Evolutionary conservation across 37 sponge, comb jelly and placozoan species (phyloP).

Genomic region (Sycon ciliatum): DNA sequence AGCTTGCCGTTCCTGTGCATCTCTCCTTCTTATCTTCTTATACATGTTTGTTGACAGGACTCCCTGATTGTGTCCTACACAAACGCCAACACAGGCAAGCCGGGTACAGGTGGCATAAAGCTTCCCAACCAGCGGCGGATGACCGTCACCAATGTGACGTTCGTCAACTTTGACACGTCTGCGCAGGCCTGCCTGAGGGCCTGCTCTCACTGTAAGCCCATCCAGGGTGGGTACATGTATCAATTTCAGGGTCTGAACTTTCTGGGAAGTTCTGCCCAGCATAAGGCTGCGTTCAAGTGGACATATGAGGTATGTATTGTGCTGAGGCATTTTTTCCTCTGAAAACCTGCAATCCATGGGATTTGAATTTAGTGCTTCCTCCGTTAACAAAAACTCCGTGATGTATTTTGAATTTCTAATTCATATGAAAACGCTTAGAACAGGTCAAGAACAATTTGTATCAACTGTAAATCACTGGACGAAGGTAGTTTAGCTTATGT

Average conservation of each 20-base stretch:
- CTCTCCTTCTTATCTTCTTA: background rate
- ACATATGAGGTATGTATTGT: slow-evolving; percentile 61
- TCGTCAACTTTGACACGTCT: slow-evolving; percentile 60
- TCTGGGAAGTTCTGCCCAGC: slow-evolving; percentile 32
- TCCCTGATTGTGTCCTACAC: slow-evolving; percentile 62
- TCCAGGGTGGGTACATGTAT: slow-evolving; percentile 77
- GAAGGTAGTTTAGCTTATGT: too few species aligned
- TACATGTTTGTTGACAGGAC: slow-evolving; percentile 18
- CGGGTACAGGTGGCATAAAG: slow-evolving; percentile 65
- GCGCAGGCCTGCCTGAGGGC: slow-evolving; percentile 51
- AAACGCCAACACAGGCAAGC: slow-evolving; percentile 30
- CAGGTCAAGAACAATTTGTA: too few species aligned
- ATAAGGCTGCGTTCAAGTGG: slow-evolving; percentile 69
- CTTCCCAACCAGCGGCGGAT: slow-evolving; percentile 54
- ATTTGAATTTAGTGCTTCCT: too few species aligned
- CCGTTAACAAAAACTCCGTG: too few species aligned
- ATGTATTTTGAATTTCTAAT: too few species aligned
- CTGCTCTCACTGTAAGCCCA: slow-evolving; percentile 70
- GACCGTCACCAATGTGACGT: slow-evolving; percentile 72
- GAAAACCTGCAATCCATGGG: too few species aligned
- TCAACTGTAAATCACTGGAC: too few species aligned
- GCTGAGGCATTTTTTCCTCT: too few species aligned
- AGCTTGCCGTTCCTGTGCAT: background rate
- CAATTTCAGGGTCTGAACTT: slow-evolving; percentile 56
- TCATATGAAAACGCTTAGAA: too few species aligned